phyloP scores from a whole-genome alignment of 2,888 invertebrate species.

The Aromia moschata region DNA sequence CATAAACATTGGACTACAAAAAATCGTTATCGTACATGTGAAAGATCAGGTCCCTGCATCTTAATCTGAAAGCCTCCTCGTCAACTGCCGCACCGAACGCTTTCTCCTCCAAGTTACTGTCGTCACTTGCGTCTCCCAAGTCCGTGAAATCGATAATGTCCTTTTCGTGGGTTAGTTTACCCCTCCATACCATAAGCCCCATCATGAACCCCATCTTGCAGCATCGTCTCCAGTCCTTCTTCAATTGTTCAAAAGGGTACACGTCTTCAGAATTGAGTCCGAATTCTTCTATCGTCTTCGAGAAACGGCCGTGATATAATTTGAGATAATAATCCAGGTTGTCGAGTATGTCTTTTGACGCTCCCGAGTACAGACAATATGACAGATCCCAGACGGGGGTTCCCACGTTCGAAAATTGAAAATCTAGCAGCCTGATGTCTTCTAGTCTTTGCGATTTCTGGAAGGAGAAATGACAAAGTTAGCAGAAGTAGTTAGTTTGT shows the following conservation, averaged over 20 bases:
- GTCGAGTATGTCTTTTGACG: constrained; percentile 19
- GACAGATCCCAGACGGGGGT: constrained; percentile 14
- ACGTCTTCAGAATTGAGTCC: constrained; percentile 19
- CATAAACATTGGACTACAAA: no score
- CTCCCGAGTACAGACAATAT: constrained; percentile 18
- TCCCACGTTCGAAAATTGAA: constrained; percentile 2
- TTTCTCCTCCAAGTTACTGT: neutral
- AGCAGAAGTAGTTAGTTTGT: no score
- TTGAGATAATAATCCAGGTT: constrained; percentile 26
- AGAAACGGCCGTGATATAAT: constrained; percentile 29
- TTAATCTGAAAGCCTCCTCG: neutral
- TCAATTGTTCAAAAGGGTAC: constrained; percentile 22
- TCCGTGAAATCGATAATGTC: neutral
- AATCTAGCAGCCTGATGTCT: constrained; percentile 12
- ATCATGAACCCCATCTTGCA: constrained; percentile 17
- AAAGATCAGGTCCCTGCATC: neutral
- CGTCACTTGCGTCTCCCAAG: neutral
- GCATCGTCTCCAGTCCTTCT: constrained; percentile 31
- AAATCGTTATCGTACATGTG: constrained; percentile 4
- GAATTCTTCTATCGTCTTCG: constrained; percentile 3
- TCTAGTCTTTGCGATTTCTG: neutral
- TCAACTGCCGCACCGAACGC: neutral
- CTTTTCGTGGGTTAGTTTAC: neutral
- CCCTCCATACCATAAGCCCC: constrained; percentile 2
- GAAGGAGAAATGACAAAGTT: no score